Base-by-base conservation (phyloP, 1,140 invertebrate genomes). In the Temnothorax longispinosus region DNA sequence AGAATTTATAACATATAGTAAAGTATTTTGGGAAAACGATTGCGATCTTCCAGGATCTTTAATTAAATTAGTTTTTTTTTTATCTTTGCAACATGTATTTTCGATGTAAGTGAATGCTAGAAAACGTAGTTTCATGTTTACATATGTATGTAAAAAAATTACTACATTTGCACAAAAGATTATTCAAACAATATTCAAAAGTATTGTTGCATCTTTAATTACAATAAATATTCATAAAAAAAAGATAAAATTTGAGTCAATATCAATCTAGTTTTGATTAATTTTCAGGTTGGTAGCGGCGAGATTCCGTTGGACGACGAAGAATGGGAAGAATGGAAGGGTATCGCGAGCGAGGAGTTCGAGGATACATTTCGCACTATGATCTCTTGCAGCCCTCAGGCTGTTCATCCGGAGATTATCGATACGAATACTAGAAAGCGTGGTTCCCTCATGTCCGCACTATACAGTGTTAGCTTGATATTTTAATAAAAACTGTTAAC, bases 251-350 rank as follows among this genome's bases (percentile, higher is more conserved):
- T 67, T 50, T 58, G 38, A 52, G 0, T 50, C 15, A 50, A 32
- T 18, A 76, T 21, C 13, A 41, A 15, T 5, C 44, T 21, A 44
- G 67, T 54, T 21, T 54, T 69, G 3, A 69, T 69, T 18, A 81
- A 62, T 15, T 35, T 3, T 60, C 84, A 97, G 97, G 96, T 98
- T 56, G 98, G 98, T 7, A 98, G 97, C 87, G 98, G 98, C 3
- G 98, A 98, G 94, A 97, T 97, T 54, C 97, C 97, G 0, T 96
- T 97, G 4, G 96, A 98, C 65, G 97, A 98, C 82, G 97, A 97
- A 0, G 97, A 98, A 88, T 98, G 97, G 97, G 97, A 97, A 86
- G 97, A 98, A 56, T 94, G 95, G 69, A 95, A 96, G 8, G 94
- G 91, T 8, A 50, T 67, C 11, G 44, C 65, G 8, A 89, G 11